phyloP scores from a whole-genome alignment of 2,888 invertebrate species.

The Phytoseiulus persimilis region DNA sequence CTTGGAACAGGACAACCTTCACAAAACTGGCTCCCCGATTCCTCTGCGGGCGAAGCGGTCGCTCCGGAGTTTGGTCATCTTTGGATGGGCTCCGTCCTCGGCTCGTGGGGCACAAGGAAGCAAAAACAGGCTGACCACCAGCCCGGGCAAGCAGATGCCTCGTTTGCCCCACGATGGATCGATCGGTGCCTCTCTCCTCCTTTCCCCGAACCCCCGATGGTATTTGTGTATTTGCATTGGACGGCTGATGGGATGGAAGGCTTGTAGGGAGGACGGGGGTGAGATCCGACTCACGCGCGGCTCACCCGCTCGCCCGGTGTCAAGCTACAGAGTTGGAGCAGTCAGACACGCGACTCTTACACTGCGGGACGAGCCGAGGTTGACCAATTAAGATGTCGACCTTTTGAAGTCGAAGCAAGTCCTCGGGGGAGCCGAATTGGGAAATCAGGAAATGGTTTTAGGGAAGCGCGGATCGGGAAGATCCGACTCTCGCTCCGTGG shows the following conservation, averaged over 20 bases:
- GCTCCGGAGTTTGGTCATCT: too few relatives aligned
- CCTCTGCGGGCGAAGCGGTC: too few relatives aligned
- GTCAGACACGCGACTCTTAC: background rate
- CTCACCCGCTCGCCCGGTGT: background rate
- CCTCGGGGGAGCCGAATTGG: background rate
- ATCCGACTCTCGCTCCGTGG: too few relatives aligned
- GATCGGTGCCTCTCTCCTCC: background rate
- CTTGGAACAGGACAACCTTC: too few relatives aligned
- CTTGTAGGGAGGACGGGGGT: background rate
- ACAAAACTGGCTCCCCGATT: too few relatives aligned
- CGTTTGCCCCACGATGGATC: background rate
- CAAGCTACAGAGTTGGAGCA: background rate
- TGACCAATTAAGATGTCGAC: conserved; percentile 5
- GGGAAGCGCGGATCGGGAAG: too few relatives aligned
- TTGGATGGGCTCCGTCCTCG: background rate
- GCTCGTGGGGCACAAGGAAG: background rate
- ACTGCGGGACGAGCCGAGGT: background rate
- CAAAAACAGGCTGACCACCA: background rate
- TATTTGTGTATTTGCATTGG: background rate
- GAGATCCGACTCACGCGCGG: background rate
- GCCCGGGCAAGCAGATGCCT: background rate
- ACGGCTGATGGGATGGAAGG: background rate
- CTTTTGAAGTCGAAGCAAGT: background rate
- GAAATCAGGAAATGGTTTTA: background rate
- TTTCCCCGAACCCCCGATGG: background rate